These are phyloP conservation scores for Stegastes partitus DNA, from an alignment of 2,113 vertebrate species.

Conservation along the genomic window DNA sequence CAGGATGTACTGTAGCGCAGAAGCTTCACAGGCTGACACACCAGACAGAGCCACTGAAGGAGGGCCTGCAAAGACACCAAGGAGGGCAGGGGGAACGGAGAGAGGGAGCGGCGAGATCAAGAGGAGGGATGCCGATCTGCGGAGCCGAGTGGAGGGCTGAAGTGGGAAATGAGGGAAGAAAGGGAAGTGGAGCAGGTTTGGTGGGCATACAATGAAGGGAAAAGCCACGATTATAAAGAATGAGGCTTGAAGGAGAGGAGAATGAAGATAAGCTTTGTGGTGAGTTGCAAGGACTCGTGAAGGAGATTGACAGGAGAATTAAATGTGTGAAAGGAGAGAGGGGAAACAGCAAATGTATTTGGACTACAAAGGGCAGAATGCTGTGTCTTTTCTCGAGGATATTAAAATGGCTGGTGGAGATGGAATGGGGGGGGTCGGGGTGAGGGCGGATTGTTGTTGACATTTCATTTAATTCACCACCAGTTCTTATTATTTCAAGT, in stretches of 20 bases:
- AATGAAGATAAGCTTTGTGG: conserved; percentile 24
- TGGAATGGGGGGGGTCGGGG: background rate
- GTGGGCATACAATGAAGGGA: background rate
- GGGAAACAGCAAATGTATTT: conserved; percentile 14
- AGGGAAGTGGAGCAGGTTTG: conserved; percentile 21
- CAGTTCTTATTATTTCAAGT: conserved; percentile 56
- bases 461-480: conserved; percentile 53
- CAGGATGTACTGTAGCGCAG: conserved; percentile 79
- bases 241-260: conserved; percentile 6
- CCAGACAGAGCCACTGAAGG: conserved; percentile 70
- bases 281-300: conserved; percentile 19
- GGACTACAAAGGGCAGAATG: conserved; percentile 29
- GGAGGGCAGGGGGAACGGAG: conserved; percentile 44
- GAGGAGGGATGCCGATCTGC: conserved; percentile 41
- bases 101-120: conserved; percentile 51
- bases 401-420: conserved; percentile 15
- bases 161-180: conserved; percentile 27
- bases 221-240: background rate
- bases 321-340: conserved; percentile 31
- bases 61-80: conserved; percentile 60
- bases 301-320: conserved; percentile 31
- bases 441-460: conserved; percentile 47
- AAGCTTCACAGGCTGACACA: conserved; percentile 77
- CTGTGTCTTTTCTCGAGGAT: background rate
- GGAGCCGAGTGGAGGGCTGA: conserved; percentile 26